phyloP scores from a whole-genome alignment of 1,140 invertebrate species.

The Drosophila saltans region DNA sequence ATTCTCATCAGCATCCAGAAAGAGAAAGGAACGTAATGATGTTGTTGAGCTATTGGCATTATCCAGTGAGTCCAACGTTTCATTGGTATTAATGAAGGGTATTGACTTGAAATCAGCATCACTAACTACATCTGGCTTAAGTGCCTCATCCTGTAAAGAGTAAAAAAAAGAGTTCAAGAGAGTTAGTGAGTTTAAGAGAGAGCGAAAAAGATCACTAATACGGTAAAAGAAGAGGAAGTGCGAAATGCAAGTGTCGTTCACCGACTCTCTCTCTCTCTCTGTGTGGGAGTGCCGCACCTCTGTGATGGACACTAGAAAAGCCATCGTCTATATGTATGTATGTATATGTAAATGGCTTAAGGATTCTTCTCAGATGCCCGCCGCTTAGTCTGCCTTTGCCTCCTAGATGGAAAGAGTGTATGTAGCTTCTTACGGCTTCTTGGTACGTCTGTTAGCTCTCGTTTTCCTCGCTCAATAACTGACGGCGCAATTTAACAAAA shows the following conservation, averaged over 20 bases:
- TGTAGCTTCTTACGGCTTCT: constrained; percentile 1
- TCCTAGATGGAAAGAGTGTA: background rate
- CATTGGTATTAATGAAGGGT: constrained; percentile 51
- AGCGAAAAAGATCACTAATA: no score
- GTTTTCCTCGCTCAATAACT: constrained; percentile 40
- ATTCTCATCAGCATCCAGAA: constrained; percentile 85
- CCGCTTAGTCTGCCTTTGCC: background rate
- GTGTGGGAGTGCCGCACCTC: constrained; percentile 28
- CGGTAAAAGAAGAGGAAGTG: no score
- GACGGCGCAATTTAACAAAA: constrained; percentile 54
- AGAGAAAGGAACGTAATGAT: constrained; percentile 82
- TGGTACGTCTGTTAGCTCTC: constrained; percentile 18
- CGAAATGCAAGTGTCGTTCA: no score
- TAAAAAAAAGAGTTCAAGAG: no score
- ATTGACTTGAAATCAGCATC: constrained; percentile 65
- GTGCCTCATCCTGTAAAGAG: constrained; percentile 55
- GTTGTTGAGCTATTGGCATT: constrained; percentile 31
- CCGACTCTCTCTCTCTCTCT: no score
- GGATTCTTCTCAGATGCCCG: background rate
- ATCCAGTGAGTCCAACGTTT: constrained; percentile 31
- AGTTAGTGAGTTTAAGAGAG: no score
- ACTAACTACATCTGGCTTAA: constrained; percentile 49
- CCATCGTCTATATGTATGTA: constrained; percentile 20
- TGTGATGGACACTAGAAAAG: constrained; percentile 55
- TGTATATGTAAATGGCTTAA: background rate